Evolutionary conservation across 2,113 vertebrate genomes (phyloP).

Genomic region (Colinus virginianus): DNA sequence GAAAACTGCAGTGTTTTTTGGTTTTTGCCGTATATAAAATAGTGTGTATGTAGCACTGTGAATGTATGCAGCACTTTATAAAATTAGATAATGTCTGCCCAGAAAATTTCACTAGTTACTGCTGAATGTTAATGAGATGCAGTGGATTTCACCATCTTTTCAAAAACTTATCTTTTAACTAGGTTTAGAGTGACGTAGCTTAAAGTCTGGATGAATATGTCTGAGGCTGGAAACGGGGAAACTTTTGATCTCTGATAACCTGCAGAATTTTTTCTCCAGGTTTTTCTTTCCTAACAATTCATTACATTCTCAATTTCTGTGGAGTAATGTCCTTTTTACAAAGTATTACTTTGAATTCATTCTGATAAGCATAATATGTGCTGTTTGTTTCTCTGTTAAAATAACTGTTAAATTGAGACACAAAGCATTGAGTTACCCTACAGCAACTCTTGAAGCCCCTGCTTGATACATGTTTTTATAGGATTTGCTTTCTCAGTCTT

Average conservation of each 20-base stretch:
- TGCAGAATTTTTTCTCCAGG: background rate
- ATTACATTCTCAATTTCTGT: slow-evolving; percentile 13
- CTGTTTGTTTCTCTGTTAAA: slow-evolving; percentile 14
- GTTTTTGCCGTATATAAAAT: slow-evolving; percentile 1
- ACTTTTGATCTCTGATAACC: background rate
- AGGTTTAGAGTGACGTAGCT: background rate
- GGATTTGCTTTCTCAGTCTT: background rate
- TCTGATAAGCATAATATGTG: slow-evolving; percentile 11
- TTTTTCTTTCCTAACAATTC: background rate
- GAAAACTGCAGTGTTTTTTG: slow-evolving; percentile 67
- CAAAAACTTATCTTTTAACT: background rate
- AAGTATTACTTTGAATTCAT: slow-evolving; percentile 19
- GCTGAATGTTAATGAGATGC: slow-evolving; percentile 32
- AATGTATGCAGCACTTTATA: slow-evolving; percentile 62
- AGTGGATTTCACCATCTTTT: slow-evolving; percentile 29
- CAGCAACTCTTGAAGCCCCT: slow-evolving; percentile 1
- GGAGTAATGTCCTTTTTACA: background rate
- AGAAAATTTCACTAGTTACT: slow-evolving; percentile 20
- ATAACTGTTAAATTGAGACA: background rate
- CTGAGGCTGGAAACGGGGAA: background rate
- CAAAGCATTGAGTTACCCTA: background rate
- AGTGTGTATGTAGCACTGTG: slow-evolving; percentile 40
- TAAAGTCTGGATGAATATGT: background rate
- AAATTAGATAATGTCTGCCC: slow-evolving; percentile 8
- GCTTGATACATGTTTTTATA: background rate